These are phyloP conservation scores for Keiferia lycopersicella DNA, from an alignment of 2,888 invertebrate species.

Conservation along the genomic window DNA sequence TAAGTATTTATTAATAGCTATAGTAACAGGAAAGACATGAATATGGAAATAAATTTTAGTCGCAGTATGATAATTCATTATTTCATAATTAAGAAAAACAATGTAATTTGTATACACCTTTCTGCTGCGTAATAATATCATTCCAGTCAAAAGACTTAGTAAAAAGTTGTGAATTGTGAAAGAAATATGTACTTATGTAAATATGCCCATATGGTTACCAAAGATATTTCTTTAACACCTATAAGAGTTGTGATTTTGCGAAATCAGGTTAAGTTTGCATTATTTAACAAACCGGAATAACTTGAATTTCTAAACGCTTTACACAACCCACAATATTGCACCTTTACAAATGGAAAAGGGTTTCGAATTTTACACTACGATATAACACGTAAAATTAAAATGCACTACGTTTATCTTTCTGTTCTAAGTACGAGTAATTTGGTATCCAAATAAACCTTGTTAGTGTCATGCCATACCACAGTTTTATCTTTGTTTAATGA, in stretches of 20 bases:
- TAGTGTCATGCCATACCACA: slow-evolving; percentile 41
- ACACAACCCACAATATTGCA: slow-evolving; percentile 37
- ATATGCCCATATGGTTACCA: not conserved
- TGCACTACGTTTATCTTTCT: not conserved
- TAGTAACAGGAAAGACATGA: not conserved
- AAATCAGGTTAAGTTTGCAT: not conserved
- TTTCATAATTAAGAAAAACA: not conserved
- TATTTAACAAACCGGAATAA: slow-evolving; percentile 40
- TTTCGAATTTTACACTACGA: not conserved
- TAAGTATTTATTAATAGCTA: not conserved
- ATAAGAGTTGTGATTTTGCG: not conserved
- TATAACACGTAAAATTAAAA: not conserved
- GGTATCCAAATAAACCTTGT: slow-evolving; percentile 34
- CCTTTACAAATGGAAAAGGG: not conserved
- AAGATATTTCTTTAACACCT: not conserved
- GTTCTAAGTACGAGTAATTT: not conserved
- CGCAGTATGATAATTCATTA: not conserved
- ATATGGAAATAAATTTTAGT: not conserved
- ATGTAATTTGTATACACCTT: not conserved
- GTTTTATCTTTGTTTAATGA: slow-evolving; percentile 23
- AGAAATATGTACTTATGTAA: not conserved
- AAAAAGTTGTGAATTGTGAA: not conserved
- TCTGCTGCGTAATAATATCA: not conserved
- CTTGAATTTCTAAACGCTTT: slow-evolving; percentile 40
- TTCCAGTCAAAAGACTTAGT: slow-evolving; percentile 24